A percentile compares a stretch with the other conserved stretches of the same genome.
Evolutionary conservation across 2,113 vertebrate species (phyloP).

Genomic region (Aegithalos caudatus): DNA sequence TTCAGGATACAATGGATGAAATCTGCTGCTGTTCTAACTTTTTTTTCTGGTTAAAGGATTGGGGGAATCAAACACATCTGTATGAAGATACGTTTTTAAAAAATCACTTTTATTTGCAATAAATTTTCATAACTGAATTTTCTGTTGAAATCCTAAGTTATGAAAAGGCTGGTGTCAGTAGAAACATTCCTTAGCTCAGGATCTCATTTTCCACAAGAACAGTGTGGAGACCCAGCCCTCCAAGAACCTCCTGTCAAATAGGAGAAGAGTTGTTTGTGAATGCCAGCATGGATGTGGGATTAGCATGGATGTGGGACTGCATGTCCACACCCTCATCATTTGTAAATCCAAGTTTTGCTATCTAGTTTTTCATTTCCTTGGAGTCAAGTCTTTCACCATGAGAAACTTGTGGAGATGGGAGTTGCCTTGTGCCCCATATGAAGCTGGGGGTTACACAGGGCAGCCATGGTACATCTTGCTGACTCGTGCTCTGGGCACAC

Average conservation of each 20-base stretch:
- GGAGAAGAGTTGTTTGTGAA: background rate
- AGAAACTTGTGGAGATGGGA: background rate
- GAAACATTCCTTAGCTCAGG: background rate
- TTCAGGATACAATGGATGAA: background rate
- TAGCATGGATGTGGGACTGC: background rate
- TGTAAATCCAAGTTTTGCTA: background rate
- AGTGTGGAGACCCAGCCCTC: background rate
- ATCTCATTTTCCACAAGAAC: background rate
- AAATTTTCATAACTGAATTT: background rate
- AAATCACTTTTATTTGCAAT: background rate
- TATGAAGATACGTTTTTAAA: background rate
- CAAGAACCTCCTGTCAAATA: background rate
- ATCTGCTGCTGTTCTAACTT: background rate
- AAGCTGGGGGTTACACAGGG: rapidly evolving
- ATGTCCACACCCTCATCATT: background rate
- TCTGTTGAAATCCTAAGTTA: background rate
- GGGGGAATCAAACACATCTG: background rate
- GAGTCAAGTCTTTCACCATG: background rate
- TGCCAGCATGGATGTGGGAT: background rate
- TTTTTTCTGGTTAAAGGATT: background rate
- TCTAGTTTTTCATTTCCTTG: background rate
- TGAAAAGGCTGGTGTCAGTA: background rate
- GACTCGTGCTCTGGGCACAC: background rate
- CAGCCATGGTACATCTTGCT: background rate
- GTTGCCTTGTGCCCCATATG: background rate